Conservation (phyloP, 2,888 invertebrate genomes). For the Eupsilia transversa region DNA sequence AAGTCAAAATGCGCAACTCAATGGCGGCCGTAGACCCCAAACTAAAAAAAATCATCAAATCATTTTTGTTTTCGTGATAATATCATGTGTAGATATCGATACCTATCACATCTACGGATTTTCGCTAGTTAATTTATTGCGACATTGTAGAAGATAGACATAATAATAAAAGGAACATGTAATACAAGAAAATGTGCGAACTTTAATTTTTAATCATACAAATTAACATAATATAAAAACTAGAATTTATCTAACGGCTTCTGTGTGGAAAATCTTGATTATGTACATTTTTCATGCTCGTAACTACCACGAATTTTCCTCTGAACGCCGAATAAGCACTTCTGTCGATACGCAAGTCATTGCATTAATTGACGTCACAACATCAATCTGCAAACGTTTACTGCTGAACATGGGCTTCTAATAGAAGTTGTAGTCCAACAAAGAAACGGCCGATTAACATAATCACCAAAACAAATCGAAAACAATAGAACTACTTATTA, state of each 20-base stretch:
- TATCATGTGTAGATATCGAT: no score
- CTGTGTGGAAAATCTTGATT: background rate
- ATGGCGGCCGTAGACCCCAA: no score
- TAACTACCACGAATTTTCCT: background rate
- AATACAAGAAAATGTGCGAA: no score
- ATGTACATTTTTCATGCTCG: background rate
- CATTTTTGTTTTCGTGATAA: no score
- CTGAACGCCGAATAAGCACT: background rate
- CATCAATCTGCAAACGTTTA: conserved; percentile 6
- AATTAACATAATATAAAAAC: background rate
- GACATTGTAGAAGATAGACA: no score
- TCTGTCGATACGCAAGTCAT: background rate
- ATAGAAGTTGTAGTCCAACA: background rate
- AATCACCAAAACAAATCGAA: conserved; percentile 15
- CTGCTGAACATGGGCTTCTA: background rate
- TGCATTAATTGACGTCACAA: conserved; percentile 31
- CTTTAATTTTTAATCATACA: background rate
- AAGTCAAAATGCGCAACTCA: no score
- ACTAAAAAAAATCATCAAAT: no score
- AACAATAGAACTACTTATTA: conserved; percentile 16
- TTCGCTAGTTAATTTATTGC: no score
- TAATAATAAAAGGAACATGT: no score
- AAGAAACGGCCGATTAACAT: conserved; percentile 14
- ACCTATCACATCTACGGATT: no score
- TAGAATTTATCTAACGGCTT: background rate